Evolutionary conservation across 2,888 invertebrate genomes (phyloP).

Genomic region (Apodemia mormo): DNA sequence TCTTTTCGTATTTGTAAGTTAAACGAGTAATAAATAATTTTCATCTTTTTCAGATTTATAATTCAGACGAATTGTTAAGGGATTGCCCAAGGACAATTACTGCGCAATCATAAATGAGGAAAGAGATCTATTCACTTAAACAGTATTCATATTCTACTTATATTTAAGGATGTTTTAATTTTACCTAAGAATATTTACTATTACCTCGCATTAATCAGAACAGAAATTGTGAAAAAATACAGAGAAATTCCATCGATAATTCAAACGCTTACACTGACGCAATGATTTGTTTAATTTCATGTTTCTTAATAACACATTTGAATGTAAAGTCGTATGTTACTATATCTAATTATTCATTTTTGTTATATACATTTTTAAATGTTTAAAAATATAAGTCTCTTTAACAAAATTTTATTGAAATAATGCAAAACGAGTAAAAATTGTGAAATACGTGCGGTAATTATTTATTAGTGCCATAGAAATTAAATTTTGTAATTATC

Average conservation of each 20-base stretch:
- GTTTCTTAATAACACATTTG: too few species aligned
- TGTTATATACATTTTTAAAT: too few species aligned
- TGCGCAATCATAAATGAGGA: constrained; percentile 43
- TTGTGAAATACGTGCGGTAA: too few species aligned
- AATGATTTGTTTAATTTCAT: background rate
- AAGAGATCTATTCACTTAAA: constrained; percentile 77
- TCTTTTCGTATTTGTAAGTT: background rate
- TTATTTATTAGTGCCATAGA: too few species aligned
- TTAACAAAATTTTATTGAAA: too few species aligned
- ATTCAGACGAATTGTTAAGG: constrained; percentile 20
- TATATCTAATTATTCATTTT: too few species aligned
- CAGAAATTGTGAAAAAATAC: background rate
- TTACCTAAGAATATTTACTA: constrained; percentile 29
- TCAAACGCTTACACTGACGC: background rate
- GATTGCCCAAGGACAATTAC: background rate
- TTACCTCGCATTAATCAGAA: constrained; percentile 51
- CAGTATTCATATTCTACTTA: constrained; percentile 78
- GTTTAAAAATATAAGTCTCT: too few species aligned
- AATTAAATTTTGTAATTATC: too few species aligned
- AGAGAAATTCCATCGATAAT: background rate
- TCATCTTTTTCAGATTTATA: constrained; percentile 13
- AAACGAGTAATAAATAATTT: background rate
- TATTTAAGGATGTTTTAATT: constrained; percentile 34
- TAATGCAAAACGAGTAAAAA: too few species aligned
- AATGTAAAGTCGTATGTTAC: too few species aligned